Percentiles rank a stretch among this genome's conserved stretches.
Evolutionary conservation across 2,797 vertebrate species (phyloP).

Genomic region (Menidia menidia): DNA sequence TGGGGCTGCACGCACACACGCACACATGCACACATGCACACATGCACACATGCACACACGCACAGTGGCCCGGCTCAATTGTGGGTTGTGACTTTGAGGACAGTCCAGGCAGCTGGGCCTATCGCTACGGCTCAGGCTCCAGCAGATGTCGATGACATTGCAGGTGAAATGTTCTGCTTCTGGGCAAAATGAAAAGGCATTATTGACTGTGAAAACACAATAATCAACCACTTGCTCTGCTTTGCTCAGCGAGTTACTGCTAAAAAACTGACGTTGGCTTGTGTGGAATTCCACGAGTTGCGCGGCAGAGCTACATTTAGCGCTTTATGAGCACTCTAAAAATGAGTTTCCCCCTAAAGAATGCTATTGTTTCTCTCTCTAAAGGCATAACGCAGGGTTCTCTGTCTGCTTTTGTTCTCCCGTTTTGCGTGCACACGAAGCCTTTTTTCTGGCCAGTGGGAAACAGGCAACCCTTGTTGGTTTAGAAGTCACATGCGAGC

Average conservation of each 20-base stretch:
- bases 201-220: conserved; percentile 75
- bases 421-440: conserved; percentile 24
- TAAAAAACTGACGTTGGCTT: conserved; percentile 52
- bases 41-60: not conserved
- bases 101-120: conserved; percentile 56
- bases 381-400: conserved; percentile 28
- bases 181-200: conserved; percentile 70
- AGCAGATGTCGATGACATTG: conserved; percentile 39
- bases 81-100: conserved; percentile 19
- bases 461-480: not conserved
- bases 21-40: not conserved
- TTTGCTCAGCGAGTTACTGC: conserved; percentile 16
- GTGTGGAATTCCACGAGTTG: conserved; percentile 63
- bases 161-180: conserved; percentile 55
- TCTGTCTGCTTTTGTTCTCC: conserved; percentile 20
- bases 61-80: conserved; percentile 27
- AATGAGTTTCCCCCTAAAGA: conserved; percentile 45
- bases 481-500: conserved; percentile 1
- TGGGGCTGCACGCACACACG: conserved; percentile 12
- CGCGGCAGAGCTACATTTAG: conserved; percentile 48
- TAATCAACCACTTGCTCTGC: conserved; percentile 52
- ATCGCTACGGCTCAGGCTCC: conserved; percentile 29
- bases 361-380: conserved; percentile 49
- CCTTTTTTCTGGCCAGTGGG: conserved; percentile 4
- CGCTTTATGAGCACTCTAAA: conserved; percentile 52